Base-by-base conservation (phyloP, 2,797 vertebrate genomes). In the Gymnopithys bicolor region DNA sequence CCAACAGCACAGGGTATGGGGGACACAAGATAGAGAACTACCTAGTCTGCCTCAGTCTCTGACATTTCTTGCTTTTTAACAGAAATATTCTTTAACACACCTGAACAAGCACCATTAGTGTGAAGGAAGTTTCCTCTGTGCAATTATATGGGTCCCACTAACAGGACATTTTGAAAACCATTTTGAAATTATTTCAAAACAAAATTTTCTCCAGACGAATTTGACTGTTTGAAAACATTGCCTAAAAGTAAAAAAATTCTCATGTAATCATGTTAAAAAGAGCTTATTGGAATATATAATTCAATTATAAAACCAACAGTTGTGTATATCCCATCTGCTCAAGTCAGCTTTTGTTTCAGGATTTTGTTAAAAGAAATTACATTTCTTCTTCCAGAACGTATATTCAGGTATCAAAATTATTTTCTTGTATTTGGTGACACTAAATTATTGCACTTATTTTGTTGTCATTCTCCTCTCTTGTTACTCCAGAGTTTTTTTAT, bases 81-180 rank as follows among this genome's bases (percentile, higher is more conserved):
- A 66, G 62, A 56, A 84, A 35, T 39, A 80, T 5, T n/a, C n/a
- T 52, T 46, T 39, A 84, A 30, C 28, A 49, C 27, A 69, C 10
- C 10, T 69, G 32, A 82, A 68, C 23, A 51, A 55, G 18, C 23
- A 55, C 28, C 27, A 5, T n/a, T 71, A 58, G 5, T 0, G 0
- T 18, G 8, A 23, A 69, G 3, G 18, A 81, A 35, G 4, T 37
- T 60, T 91, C 16, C 53, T 62, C 53, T 2, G 0, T 35, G 13
- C 45, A 43, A 5, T 51, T 45, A 28, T 21, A 33, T 21, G 3
- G 1, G 5, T 52, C 16, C 27, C 49, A 71, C 21, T 90, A 81
- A 58, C 13, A 33, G 27, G 27, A 81, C 3, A 4, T 23, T 66
- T 51, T 67, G 3, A 55, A 74, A 85, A 4, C 12, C 11, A 25